These are phyloP conservation scores for Mustelus asterias DNA, from an alignment of 2,113 vertebrate genomes.

Conservation along the genomic window DNA sequence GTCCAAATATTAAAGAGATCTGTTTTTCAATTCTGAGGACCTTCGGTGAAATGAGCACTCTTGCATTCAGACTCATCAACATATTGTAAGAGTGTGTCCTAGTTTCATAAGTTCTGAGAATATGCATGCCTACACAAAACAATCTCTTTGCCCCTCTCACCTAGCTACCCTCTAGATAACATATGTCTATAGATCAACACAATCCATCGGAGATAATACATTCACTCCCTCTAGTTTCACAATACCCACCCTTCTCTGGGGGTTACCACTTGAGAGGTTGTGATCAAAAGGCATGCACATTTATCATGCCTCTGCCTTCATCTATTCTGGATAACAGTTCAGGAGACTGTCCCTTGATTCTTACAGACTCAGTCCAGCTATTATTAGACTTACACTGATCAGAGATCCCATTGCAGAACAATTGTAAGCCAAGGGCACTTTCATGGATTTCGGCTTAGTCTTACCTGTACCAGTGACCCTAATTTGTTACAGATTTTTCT, in stretches of 20 bases:
- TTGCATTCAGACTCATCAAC: not conserved
- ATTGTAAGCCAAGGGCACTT: no score
- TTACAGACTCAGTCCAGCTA: not conserved
- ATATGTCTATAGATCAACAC: not conserved
- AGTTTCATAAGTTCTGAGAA: not conserved
- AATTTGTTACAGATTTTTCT: not conserved
- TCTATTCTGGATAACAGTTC: not conserved
- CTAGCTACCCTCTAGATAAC: not conserved
- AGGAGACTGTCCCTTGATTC: not conserved
- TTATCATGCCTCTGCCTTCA: not conserved
- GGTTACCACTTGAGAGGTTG: no score
- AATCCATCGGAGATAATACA: not conserved
- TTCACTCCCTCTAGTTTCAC: no score
- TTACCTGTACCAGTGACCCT: not conserved
- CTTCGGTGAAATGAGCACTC: not conserved
- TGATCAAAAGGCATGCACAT: not conserved
- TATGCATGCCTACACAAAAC: not conserved
- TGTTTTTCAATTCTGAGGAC: not conserved
- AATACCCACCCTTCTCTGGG: no score
- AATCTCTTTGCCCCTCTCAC: not conserved
- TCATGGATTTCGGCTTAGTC: not conserved
- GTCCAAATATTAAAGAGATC: not conserved
- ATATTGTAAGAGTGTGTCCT: not conserved
- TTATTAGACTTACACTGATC: not conserved
- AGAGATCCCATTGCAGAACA: not conserved